Evolutionary conservation across 2,888 invertebrate species (phyloP), one percentile per base, ranked within the genome.

Genomic region (Pseudoips prasinana): DNA sequence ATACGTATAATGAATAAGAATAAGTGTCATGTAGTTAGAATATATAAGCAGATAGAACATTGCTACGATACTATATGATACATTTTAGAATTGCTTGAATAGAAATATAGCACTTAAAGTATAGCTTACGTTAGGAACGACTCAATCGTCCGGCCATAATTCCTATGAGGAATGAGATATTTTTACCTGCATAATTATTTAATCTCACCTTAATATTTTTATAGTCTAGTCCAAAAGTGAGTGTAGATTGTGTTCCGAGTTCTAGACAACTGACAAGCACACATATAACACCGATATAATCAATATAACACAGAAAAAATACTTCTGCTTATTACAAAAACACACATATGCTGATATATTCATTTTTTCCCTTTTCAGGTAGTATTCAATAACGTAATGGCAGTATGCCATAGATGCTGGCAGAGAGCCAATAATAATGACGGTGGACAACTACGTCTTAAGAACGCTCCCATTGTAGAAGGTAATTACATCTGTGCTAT

Each of bases 401-500:
- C 36, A 31, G 36, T 37, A 31, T 37, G 33, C 3, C 38, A 33
- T 29, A 33, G 33, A 33, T 39, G 38, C 28, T 33, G 25, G 31
- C 37, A 36, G 25, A 36, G 30, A 36, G 35, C 35, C 25, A 36
- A 30, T 1, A 36, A 30, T 36, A 8, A 6, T 8, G 6, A 8
- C 8, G 2, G 8, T 14, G 17, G 10, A 6, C 27, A 25, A 25
- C 25, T 11, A 25, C 25, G 25, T 25, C 11, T 11, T 25, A 14
- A 25, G 25, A 25, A 25, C 25, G 25, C 25, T 25, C 25, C 11
- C 14, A 11, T 25, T 25, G 25, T 25, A 11, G 25, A 11, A 14
- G 25, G 24, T 24, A 11, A 25, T 8, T 24, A 24, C 9, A 24
- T 24, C 24, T 24, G 24, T 24, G 24, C 24, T 24, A 24, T 24